Conservation (phyloP, 2,113 vertebrate genomes). For the Brachionichthys hirsutus region DNA sequence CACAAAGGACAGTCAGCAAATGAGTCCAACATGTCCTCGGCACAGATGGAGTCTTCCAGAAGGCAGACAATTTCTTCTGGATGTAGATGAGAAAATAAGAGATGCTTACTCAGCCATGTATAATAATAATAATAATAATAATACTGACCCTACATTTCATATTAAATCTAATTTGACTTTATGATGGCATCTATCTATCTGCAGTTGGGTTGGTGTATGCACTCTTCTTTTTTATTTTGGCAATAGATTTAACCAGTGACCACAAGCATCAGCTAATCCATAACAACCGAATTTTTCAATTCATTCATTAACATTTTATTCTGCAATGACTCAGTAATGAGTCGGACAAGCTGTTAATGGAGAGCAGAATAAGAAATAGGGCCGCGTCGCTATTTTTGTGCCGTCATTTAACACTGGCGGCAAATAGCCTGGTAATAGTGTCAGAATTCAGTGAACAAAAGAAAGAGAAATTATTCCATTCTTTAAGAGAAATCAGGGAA, state of each 20-base stretch:
- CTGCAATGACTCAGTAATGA: constrained; percentile 29
- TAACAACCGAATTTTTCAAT: too few species aligned
- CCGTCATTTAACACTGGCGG: background rate
- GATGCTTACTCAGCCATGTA: background rate
- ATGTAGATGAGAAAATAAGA: background rate
- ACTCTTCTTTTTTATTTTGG: background rate
- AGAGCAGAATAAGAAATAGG: constrained; percentile 21
- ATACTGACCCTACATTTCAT: too few species aligned
- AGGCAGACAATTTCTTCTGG: background rate
- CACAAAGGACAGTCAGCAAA: too few species aligned
- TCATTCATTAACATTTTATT: constrained; percentile 27
- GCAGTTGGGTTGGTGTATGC: background rate
- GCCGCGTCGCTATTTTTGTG: constrained; percentile 13
- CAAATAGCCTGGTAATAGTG: constrained; percentile 21
- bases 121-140: too few species aligned
- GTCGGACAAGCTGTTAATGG: constrained; percentile 25
- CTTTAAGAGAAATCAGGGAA: constrained; percentile 15
- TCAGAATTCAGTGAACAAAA: constrained; percentile 22
- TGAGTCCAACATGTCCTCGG: background rate
- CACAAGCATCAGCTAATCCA: too few species aligned
- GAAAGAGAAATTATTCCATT: constrained; percentile 10
- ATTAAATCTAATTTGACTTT: too few species aligned
- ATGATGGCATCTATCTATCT: too few species aligned
- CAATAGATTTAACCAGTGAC: background rate
- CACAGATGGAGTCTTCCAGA: background rate